Evolutionary conservation across 2,797 vertebrate genomes (phyloP).

Genomic region (Periophthalmus magnuspinnatus): DNA sequence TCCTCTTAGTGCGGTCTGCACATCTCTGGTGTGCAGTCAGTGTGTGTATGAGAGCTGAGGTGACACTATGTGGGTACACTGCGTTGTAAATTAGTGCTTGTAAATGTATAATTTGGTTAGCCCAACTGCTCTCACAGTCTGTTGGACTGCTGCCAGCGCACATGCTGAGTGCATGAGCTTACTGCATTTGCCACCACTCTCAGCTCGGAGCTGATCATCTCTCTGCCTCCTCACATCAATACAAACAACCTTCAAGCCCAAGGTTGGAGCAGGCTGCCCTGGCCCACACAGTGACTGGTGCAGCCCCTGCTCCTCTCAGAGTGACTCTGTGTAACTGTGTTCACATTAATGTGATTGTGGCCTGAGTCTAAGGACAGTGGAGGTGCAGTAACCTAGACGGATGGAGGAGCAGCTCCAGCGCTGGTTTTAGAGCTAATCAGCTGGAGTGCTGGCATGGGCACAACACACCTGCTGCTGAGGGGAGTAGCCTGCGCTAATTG

Average conservation of each 20-base stretch:
- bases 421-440: constrained; percentile 65
- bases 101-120: constrained; percentile 76
- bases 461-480: constrained; percentile 75
- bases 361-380: constrained; percentile 34
- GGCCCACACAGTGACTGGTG: constrained; percentile 33
- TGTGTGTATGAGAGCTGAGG: constrained; percentile 36
- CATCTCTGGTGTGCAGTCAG: constrained; percentile 42
- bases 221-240: constrained; percentile 41
- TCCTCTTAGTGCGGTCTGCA: constrained; percentile 50
- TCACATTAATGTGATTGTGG: constrained; percentile 62
- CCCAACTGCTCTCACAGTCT: constrained; percentile 68
- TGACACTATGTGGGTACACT: constrained; percentile 65
- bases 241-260: constrained; percentile 57
- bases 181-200: constrained; percentile 32
- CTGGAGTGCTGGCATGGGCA: constrained; percentile 71
- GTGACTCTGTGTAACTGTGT: constrained; percentile 47
- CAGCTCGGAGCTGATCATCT: constrained; percentile 34
- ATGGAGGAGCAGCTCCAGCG: constrained; percentile 58
- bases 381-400: constrained; percentile 59
- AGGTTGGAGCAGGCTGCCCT: constrained; percentile 48
- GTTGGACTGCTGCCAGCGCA: constrained; percentile 67
- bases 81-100: constrained; percentile 72
- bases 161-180: constrained; percentile 40
- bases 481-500: constrained; percentile 69
- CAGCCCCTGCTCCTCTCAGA: constrained; percentile 28